Conservation (phyloP, 1,140 invertebrate species). For the Drosophila melanogaster region DNA sequence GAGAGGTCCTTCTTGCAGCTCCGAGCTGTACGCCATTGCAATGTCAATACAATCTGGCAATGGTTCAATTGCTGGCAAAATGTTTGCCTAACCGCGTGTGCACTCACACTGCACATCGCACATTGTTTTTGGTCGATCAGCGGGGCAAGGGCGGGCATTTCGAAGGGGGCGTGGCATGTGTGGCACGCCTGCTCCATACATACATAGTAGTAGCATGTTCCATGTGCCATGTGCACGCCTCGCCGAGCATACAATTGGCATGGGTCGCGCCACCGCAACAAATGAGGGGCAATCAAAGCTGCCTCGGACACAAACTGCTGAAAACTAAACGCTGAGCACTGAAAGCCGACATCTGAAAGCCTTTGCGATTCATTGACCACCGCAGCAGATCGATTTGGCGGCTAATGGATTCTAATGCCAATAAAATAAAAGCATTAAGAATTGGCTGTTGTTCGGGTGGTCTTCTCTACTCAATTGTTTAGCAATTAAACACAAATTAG, state of each 20-base stretch:
- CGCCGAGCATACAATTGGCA: slow-evolving; percentile 54
- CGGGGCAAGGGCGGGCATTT: not conserved
- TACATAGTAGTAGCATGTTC: slow-evolving; percentile 9
- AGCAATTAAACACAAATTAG: not conserved
- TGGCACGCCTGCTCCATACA: not conserved
- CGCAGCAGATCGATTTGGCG: slow-evolving; percentile 9
- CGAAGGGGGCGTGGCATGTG: slow-evolving; percentile 2
- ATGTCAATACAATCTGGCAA: slow-evolving; percentile 77
- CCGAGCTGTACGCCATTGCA: slow-evolving; percentile 50
- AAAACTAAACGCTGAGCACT: slow-evolving; percentile 12
- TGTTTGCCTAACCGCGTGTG: slow-evolving; percentile 78
- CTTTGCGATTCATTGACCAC: slow-evolving; percentile 22
- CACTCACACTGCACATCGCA: slow-evolving; percentile 69
- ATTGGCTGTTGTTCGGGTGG: not conserved
- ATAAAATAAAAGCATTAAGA: slow-evolving; percentile 11
- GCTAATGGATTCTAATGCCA: slow-evolving; percentile 22
- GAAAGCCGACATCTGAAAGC: slow-evolving; percentile 16
- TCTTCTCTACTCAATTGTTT: not conserved
- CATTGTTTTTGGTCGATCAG: slow-evolving; percentile 48
- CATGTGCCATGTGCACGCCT: slow-evolving; percentile 67
- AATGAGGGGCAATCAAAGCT: slow-evolving; percentile 65
- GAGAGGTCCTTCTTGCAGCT: slow-evolving; percentile 21
- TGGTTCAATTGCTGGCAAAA: slow-evolving; percentile 81
- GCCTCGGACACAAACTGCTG: slow-evolving; percentile 11
- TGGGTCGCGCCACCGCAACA: slow-evolving; percentile 63